Conservation (phyloP, 2,797 vertebrate species). For the Coccyzus lansbergi region DNA sequence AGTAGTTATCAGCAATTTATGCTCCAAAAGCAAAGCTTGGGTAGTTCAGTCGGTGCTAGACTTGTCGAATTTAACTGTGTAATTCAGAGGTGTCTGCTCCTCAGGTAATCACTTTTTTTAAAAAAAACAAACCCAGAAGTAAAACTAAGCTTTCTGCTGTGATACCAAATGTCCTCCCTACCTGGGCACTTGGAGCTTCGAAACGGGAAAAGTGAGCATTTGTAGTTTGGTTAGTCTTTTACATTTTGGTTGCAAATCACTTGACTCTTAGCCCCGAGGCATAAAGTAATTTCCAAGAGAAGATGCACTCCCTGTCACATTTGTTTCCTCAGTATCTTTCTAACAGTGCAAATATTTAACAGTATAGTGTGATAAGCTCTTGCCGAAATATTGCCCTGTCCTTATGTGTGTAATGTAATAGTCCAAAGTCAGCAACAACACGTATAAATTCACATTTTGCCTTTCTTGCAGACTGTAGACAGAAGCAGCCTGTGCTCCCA, state of each 20-base stretch:
- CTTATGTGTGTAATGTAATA: neutral
- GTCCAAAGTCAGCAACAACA: neutral
- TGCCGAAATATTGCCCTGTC: neutral
- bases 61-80: neutral
- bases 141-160: neutral
- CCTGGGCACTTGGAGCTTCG: neutral
- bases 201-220: neutral
- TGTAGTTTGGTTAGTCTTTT: neutral
- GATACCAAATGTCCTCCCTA: neutral
- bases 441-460: neutral
- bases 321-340: neutral
- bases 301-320: neutral
- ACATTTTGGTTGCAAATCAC: neutral
- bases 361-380: neutral
- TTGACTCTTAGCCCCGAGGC: neutral
- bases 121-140: neutral
- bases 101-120: neutral
- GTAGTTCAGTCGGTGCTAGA: neutral
- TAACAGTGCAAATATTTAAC: neutral
- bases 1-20: neutral
- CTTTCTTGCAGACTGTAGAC: neutral
- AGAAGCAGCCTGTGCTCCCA: neutral
- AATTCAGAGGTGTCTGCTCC: neutral
- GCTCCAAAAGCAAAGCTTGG: neutral
- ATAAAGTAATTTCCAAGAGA: neutral